A percentile compares a stretch with the other conserved stretches of the same genome.
Conservation (phyloP, 2,113 vertebrate genomes). For the Panthera uncia region DNA sequence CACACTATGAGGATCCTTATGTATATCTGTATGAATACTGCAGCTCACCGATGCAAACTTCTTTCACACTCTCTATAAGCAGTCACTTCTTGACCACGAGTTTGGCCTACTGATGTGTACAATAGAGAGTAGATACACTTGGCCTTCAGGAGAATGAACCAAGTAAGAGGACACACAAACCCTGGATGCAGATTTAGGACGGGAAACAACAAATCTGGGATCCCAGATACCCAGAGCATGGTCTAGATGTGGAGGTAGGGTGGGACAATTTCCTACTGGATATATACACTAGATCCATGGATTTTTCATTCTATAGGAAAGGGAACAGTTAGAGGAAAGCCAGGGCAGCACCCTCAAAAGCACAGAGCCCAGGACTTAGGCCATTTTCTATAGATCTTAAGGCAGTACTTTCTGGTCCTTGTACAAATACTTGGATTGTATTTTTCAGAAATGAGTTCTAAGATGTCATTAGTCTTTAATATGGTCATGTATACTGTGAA, state of each 20-base stretch:
- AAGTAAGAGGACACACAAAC: background rate
- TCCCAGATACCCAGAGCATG: background rate
- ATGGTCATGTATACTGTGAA: background rate
- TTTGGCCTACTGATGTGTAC: background rate
- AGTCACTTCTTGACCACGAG: background rate
- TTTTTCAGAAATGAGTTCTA: background rate
- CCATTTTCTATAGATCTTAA: background rate
- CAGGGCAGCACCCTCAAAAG: background rate
- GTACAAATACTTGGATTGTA: background rate
- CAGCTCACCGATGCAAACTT: background rate
- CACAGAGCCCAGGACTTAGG: background rate
- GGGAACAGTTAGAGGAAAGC: background rate
- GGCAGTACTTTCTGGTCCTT: background rate
- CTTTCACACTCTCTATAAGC: background rate
- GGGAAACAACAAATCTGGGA: background rate
- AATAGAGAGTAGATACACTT: background rate
- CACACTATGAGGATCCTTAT: background rate
- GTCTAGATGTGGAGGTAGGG: background rate
- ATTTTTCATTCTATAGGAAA: background rate
- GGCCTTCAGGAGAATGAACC: background rate
- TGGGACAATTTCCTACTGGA: background rate
- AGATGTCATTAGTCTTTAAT: background rate
- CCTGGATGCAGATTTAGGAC: background rate
- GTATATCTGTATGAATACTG: background rate
- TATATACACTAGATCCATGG: background rate